Base-by-base conservation (phyloP, 2,888 invertebrate genomes). In the Nomada ferruginata region DNA sequence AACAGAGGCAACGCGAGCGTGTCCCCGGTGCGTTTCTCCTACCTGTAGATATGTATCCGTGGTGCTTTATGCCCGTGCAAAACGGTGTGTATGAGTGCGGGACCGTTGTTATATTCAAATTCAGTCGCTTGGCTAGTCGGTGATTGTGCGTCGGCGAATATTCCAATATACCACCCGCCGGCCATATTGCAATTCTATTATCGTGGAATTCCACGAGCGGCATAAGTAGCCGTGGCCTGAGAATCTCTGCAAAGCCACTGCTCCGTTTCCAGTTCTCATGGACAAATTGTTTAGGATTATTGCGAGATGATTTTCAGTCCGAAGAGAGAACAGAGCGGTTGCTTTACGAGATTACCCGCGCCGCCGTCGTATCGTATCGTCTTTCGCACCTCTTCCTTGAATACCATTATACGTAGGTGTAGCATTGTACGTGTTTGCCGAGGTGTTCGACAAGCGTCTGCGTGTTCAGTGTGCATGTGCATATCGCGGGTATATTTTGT, bases 51-150 rank as follows among this genome's bases (percentile, higher is more conserved):
- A 93, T 91, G 93, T 91, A 93, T 93, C 93, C 89, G 80, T 65
- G 50, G 79, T 85, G 89, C 77, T 92, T 92, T 92, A 93, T 91
- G 90, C 87, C 79, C 86, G 84, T 18, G 87, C 80, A 18, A 83
- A 82, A 72, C 87, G 87, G 87, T 89, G 88, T 89, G 88, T 91
- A 90, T 90, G 90, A 91, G 90, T 90, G 83, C 84, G 79, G 71
- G 82, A 75, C 85, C 65, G 91, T 91, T 92, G 92, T 93, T 92
- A 91, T 93, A 93, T 93, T 93, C 91, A 93, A 93, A 93, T 93
- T 90, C 84, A 87, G 89, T 91, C 89, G 87, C 90, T 91, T 91
- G 89, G 91, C 89, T 88, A 90, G 91, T 90, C 90, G 90, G 84
- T 91, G 91, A 90, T 91, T 91, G 91, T 90, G 85, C 89, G 90